A percentile compares a stretch with the other conserved stretches of the same genome.
These are phyloP conservation scores for Norana najaformis DNA, from an alignment of 2,888 invertebrate species.

Conservation along the genomic window DNA sequence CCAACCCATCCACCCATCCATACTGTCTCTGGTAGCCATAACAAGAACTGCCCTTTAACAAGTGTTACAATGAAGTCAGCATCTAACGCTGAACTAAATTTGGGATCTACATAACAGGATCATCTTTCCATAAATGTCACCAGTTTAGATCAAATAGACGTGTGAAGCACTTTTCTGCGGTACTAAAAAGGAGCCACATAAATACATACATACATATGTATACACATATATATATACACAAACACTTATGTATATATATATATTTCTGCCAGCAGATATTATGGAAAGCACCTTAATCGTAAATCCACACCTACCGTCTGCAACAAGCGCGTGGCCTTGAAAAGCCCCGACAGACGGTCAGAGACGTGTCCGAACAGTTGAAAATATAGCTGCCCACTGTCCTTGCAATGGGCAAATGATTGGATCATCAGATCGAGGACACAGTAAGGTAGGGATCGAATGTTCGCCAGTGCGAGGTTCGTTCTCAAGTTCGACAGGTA, in stretches of 20 bases:
- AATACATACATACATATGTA: too few relatives aligned
- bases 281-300: neutral
- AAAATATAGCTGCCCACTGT: neutral
- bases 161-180: too few relatives aligned
- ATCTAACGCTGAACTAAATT: too few relatives aligned
- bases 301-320: neutral
- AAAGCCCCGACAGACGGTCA: conserved; percentile 4
- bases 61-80: too few relatives aligned
- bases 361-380: conserved; percentile 5
- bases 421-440: conserved; percentile 10
- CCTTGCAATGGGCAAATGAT: neutral
- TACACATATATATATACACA: too few relatives aligned
- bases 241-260: neutral
- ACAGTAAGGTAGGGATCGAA: conserved; percentile 7
- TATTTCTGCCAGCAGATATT: neutral
- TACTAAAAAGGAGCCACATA: too few relatives aligned
- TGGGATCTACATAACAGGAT: too few relatives aligned
- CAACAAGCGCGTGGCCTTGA: neutral
- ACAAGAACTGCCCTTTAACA: too few relatives aligned
- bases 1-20: too few relatives aligned
- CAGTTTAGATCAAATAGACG: too few relatives aligned
- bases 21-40: too few relatives aligned
- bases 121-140: too few relatives aligned
- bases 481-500: neutral
- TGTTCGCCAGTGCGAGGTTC: neutral